Evolutionary conservation across 2,113 vertebrate species (phyloP), one percentile per base, ranked within the genome.

Genomic region (Prunella himalayana): DNA sequence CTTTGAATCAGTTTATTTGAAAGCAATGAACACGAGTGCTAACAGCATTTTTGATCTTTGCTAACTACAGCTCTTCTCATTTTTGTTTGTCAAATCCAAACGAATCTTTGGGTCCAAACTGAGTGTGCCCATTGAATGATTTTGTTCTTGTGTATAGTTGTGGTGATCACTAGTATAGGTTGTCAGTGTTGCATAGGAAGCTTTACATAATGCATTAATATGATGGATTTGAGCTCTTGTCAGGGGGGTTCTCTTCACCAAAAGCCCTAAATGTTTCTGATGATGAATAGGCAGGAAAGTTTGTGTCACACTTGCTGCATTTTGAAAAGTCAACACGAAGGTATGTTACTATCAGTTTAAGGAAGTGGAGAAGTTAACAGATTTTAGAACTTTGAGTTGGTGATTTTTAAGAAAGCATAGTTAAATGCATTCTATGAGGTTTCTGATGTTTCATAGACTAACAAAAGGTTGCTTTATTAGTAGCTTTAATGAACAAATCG

Each of bases 381-480:
- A 77, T 91, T 90, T 85, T 71, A 91, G 97, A 96, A 95, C 56
- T 97, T 97, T 41, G 95, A 95, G 88, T 95, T 97, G 87, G 93
- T 93, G 83, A 93, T 91, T 94, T 95, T 95, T 66, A 96, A 96
- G 96, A 97, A 95, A 97, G 82, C 96, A 57, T 76, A 97, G 95
- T 97, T 97, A 94, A 95, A 96, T 95, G 92, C 86, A 92, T 97
- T 96, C 95, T 97, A 18, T 86, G 96, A 97, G 94, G 95, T 97
- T 98, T 98, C 97, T 98, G 98, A 98, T 97, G 95, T 98, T 98
- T 98, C 97, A 95, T 95, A 97, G 95, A 96, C 92, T 97, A 98
- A 98, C 98, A 98, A 98, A 98, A 98, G 97, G 97, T 98, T 98
- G 97, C 98, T 98, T 98, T 98, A 98, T 98, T 98, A 97, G 97